Percentiles rank a stretch among this genome's conserved stretches.
Conservation (phyloP, 2,888 invertebrate genomes). For the Pasiphila rectangulata region DNA sequence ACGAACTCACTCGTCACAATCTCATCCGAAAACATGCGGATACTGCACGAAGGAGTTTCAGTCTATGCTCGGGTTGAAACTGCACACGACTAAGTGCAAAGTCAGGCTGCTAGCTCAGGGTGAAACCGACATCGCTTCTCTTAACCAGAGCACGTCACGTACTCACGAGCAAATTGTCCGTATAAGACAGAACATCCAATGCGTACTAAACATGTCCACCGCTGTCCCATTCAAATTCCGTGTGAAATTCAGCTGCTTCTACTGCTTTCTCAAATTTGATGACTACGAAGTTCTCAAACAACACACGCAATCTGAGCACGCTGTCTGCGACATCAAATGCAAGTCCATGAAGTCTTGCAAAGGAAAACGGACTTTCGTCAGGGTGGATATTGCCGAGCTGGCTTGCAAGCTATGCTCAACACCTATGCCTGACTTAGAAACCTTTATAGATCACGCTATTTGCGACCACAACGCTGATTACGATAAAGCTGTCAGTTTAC, state of each 20-base stretch:
- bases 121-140: constrained; percentile 36
- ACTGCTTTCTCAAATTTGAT: constrained; percentile 64
- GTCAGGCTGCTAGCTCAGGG: constrained; percentile 42
- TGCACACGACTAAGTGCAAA: constrained; percentile 59
- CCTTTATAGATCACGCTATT: constrained; percentile 62
- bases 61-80: constrained; percentile 52
- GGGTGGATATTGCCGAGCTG: constrained; percentile 58
- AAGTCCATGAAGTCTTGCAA: constrained; percentile 65
- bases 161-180: constrained; percentile 38
- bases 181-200: constrained; percentile 64
- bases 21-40: constrained; percentile 60
- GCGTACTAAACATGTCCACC: constrained; percentile 68
- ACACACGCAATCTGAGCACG: constrained; percentile 58
- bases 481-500: constrained; percentile 48
- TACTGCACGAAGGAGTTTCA: constrained; percentile 59
- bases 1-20: constrained; percentile 47
- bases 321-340: constrained; percentile 60
- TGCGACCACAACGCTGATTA: constrained; percentile 58
- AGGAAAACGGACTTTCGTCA: constrained; percentile 62
- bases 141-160: constrained; percentile 6
- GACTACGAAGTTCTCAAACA: constrained; percentile 47
- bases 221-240: constrained; percentile 69
- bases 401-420: constrained; percentile 65
- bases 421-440: constrained; percentile 48
- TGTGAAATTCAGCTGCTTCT: constrained; percentile 64